These are phyloP conservation scores for Mobula hypostoma DNA, from an alignment of 2,113 vertebrate genomes.

Conservation along the genomic window DNA sequence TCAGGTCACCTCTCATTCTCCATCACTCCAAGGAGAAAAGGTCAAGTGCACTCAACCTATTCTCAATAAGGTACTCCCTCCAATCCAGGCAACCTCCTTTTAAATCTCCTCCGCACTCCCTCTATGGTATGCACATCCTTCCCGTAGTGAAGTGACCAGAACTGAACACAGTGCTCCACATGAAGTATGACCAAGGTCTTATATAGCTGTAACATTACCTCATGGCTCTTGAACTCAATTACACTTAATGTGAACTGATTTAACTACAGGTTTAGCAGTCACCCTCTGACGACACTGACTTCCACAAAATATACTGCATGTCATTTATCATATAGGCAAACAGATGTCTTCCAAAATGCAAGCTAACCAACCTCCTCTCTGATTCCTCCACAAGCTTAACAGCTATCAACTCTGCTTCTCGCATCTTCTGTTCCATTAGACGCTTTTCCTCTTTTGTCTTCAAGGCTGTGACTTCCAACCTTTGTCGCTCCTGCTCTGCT, in stretches of 20 bases:
- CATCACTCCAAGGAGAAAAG: too few species aligned
- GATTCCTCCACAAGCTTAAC: slow-evolving; percentile 87
- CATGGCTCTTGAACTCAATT: too few species aligned
- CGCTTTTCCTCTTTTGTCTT: slow-evolving; percentile 85
- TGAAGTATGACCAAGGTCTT: too few species aligned
- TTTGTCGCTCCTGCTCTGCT: slow-evolving; percentile 79
- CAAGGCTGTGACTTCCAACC: slow-evolving; percentile 76
- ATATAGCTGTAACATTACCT: too few species aligned
- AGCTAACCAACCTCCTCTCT: slow-evolving; percentile 64
- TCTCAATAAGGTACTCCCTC: too few species aligned
- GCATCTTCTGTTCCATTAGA: slow-evolving; percentile 89
- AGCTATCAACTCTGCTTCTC: slow-evolving; percentile 80
- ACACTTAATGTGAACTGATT: neutral
- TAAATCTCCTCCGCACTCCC: too few species aligned
- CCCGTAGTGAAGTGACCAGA: too few species aligned
- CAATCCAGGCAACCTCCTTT: too few species aligned
- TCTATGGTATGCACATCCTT: too few species aligned
- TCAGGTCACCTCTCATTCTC: too few species aligned
- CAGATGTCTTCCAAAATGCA: neutral
- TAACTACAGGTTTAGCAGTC: neutral
- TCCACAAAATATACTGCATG: neutral
- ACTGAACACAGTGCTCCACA: too few species aligned
- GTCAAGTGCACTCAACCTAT: too few species aligned
- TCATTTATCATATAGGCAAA: neutral
- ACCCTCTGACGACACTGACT: neutral